A percentile compares a stretch with the other conserved stretches of the same genome.
Evolutionary conservation across 2,113 vertebrate species (phyloP).

Genomic region (Cebus imitator): DNA sequence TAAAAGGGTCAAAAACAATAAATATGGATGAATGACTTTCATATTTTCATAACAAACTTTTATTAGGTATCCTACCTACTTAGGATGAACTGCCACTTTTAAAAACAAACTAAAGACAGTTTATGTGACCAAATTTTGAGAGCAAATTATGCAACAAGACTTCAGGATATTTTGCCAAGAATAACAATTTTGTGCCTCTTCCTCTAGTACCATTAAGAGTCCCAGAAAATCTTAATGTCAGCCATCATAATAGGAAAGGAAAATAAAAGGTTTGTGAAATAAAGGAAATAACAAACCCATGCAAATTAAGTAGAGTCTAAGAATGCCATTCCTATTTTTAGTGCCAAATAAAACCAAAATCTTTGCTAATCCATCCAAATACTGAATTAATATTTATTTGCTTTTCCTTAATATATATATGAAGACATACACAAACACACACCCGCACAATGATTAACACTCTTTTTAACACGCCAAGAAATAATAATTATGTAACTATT

Average conservation of each 20-base stretch:
- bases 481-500: background rate
- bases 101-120: background rate
- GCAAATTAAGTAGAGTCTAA: background rate
- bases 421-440: background rate
- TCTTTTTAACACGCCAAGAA: background rate
- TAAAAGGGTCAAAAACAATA: background rate
- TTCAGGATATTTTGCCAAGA: conserved; percentile 29
- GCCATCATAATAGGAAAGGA: background rate
- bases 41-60: background rate
- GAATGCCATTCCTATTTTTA: background rate
- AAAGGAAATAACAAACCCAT: background rate
- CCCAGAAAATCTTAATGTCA: conserved; percentile 27
- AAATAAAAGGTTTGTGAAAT: background rate
- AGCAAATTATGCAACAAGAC: background rate
- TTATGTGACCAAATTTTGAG: conserved; percentile 21
- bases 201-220: background rate
- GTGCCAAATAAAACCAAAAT: background rate
- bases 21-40: background rate
- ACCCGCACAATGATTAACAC: background rate
- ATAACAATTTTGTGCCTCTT: background rate
- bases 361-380: background rate
- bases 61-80: background rate
- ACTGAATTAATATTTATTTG: conserved; percentile 9
- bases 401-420: conserved; percentile 12
- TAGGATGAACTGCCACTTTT: background rate